These are phyloP conservation scores for Onychostruthus taczanowskii DNA, from an alignment of 2,113 vertebrate species.

Conservation along the genomic window DNA sequence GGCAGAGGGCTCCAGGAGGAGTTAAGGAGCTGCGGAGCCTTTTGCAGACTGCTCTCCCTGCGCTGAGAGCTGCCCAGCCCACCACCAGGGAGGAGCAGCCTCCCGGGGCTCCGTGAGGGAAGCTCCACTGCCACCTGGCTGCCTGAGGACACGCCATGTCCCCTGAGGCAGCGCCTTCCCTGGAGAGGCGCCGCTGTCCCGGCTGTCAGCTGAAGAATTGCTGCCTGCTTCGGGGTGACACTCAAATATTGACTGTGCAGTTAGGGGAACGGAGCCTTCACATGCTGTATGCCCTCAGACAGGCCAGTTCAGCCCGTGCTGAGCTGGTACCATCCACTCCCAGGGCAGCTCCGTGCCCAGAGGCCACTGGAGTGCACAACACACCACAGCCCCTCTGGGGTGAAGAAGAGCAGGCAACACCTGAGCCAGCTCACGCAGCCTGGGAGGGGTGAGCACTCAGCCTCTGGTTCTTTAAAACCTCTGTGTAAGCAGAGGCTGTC, in stretches of 20 bases:
- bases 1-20: neutral
- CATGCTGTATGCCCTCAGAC: too few species aligned
- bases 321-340: fast-evolving
- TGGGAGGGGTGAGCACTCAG: fast-evolving
- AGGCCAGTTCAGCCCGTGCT: neutral
- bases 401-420: neutral
- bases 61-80: neutral
- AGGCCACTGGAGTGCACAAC: fast-evolving
- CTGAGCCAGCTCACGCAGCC: fast-evolving
- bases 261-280: neutral
- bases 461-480: neutral
- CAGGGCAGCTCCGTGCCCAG: fast-evolving
- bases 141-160: neutral
- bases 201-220: neutral
- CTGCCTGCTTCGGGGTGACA: neutral
- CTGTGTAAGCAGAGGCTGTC: neutral
- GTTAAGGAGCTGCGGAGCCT: neutral
- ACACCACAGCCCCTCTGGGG: neutral
- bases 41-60: neutral
- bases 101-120: neutral
- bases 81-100: neutral
- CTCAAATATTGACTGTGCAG: neutral
- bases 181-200: fast-evolving
- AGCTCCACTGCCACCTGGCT: neutral
- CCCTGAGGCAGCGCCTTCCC: neutral